Conservation (phyloP, 2,113 vertebrate genomes). For the Corythornis vintsioides region DNA sequence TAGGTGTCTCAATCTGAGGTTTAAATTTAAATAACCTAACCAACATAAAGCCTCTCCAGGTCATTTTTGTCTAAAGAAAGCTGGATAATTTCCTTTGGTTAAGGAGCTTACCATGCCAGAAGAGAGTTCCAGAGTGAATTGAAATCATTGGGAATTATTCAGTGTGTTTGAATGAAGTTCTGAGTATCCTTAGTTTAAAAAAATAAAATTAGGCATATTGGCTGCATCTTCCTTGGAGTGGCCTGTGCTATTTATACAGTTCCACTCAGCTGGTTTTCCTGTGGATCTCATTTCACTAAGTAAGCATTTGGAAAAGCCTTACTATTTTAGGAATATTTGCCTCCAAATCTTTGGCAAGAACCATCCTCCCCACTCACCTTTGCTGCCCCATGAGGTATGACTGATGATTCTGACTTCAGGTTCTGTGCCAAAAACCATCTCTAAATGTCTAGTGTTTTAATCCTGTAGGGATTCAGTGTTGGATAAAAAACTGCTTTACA, state of each 20-base stretch:
- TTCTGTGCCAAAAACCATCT: neutral
- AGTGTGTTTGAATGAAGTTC: neutral
- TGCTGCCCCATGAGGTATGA: neutral
- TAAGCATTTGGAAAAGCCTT: neutral
- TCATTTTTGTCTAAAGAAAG: neutral
- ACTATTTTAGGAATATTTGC: neutral
- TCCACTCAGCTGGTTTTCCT: neutral
- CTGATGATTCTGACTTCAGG: neutral
- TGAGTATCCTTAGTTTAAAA: neutral
- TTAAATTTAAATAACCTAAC: neutral
- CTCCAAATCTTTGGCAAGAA: neutral
- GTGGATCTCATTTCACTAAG: constrained; percentile 6
- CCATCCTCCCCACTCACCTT: neutral
- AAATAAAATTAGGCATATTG: neutral
- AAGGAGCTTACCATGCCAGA: neutral
- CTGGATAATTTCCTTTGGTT: neutral
- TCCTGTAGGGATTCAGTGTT: neutral
- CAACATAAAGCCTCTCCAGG: neutral
- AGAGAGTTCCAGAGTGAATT: neutral
- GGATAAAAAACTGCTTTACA: neutral
- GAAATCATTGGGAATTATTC: neutral
- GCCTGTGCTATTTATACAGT: neutral
- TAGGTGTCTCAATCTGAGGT: neutral
- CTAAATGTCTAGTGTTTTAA: constrained; percentile 4
- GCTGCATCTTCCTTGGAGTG: neutral